phyloP scores from a whole-genome alignment of 2,113 vertebrate species.

The Talpa occidentalis region DNA sequence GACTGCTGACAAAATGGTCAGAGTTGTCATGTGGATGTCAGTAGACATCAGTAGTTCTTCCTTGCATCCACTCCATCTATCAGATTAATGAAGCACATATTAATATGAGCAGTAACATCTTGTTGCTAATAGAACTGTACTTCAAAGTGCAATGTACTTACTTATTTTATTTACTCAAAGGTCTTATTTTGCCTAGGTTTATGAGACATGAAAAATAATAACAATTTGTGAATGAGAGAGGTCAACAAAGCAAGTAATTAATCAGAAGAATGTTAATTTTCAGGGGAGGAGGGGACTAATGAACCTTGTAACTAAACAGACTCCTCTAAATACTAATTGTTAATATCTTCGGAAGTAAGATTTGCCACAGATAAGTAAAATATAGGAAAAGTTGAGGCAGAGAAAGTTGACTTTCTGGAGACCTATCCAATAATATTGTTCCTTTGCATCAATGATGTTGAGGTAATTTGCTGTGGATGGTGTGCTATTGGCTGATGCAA shows the following conservation, averaged over 20 bases:
- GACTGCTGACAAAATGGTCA: not conserved
- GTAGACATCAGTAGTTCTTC: not conserved
- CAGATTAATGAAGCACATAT: not conserved
- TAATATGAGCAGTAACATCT: not conserved
- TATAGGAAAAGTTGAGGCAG: not conserved
- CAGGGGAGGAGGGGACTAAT: not conserved
- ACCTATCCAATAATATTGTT: not conserved
- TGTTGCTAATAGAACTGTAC: not conserved
- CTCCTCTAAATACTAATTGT: not conserved
- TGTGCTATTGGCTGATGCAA: not conserved
- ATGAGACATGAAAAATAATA: conserved; percentile 41
- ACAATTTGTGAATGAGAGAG: not conserved
- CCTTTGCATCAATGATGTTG: not conserved
- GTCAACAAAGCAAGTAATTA: not conserved
- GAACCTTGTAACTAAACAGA: conserved; percentile 3
- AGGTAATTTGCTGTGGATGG: not conserved
- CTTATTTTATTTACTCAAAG: not conserved
- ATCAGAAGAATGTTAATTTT: conserved; percentile 34
- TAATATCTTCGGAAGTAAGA: not conserved
- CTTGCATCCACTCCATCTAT: not conserved
- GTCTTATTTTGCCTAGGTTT: not conserved
- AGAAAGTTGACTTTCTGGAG: conserved; percentile 39
- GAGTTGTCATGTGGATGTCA: not conserved
- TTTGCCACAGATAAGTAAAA: conserved; percentile 3
- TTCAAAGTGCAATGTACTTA: not conserved